Percentiles rank a stretch among this genome's conserved stretches.
Conservation (phyloP, 2,113 vertebrate species). For the Loxodonta africana region DNA sequence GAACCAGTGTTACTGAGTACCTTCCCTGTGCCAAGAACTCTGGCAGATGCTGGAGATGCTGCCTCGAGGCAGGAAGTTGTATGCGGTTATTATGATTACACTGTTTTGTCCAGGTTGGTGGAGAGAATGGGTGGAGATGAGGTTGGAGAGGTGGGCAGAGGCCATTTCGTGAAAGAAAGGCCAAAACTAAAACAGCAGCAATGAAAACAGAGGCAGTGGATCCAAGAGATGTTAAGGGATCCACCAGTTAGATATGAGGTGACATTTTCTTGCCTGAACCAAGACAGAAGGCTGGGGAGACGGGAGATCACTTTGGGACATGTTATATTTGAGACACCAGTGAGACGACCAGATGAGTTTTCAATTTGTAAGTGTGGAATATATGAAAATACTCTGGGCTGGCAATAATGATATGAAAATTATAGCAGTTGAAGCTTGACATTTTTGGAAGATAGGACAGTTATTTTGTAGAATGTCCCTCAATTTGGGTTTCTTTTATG, state of each 20-base stretch:
- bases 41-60: neutral
- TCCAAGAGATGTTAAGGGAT: neutral
- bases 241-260: neutral
- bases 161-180: neutral
- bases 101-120: neutral
- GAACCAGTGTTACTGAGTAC: neutral
- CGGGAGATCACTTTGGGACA: neutral
- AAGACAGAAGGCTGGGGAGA: neutral
- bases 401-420: neutral
- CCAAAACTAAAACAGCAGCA: neutral
- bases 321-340: neutral
- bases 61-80: neutral
- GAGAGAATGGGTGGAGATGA: neutral
- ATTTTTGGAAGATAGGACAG: neutral
- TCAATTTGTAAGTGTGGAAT: neutral
- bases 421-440: neutral
- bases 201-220: neutral
- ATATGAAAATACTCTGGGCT: neutral
- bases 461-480: neutral
- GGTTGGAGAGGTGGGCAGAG: neutral
- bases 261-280: conserved; percentile 17
- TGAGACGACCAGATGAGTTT: neutral
- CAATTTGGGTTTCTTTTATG: neutral
- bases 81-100: neutral
- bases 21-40: neutral